phyloP scores from a whole-genome alignment of 2,797 vertebrate genomes.

The Gobionotothen gibberifrons region DNA sequence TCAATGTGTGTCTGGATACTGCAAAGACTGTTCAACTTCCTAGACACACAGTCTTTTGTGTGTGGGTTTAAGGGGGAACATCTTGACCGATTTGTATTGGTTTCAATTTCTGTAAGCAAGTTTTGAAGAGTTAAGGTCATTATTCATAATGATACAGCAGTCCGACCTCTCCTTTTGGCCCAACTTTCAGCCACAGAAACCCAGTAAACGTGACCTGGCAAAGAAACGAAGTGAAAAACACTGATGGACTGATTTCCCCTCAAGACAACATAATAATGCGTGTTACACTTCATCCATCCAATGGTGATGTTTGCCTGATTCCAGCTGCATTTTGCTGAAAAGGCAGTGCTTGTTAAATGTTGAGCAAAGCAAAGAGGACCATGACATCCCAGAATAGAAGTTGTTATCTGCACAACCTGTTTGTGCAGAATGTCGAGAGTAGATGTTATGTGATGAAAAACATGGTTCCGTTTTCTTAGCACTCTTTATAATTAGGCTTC shows the following conservation, averaged over 20 bases:
- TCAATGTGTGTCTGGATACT: constrained; percentile 65
- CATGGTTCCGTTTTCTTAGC: constrained; percentile 70
- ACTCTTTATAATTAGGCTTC: constrained; percentile 67
- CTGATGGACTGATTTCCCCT: constrained; percentile 42
- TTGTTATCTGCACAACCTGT: constrained; percentile 72
- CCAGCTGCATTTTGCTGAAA: constrained; percentile 24
- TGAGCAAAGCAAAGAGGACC: constrained; percentile 12
- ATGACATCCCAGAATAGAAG: constrained; percentile 61
- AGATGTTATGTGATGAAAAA: constrained; percentile 73
- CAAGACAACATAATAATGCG: constrained; percentile 51
- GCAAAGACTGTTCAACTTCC: constrained; percentile 49
- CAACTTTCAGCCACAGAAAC: constrained; percentile 63
- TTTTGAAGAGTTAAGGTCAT: constrained; percentile 60
- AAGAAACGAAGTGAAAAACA: constrained; percentile 31
- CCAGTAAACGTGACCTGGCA: constrained; percentile 71
- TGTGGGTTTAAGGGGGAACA: constrained; percentile 47
- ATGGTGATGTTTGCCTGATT: constrained; percentile 25
- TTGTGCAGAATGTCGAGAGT: constrained; percentile 80
- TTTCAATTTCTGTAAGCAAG: constrained; percentile 69
- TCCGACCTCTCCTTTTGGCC: constrained; percentile 59
- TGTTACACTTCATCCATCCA: constrained; percentile 40
- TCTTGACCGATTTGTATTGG: constrained; percentile 57
- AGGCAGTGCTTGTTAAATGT: constrained; percentile 17
- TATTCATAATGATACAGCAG: constrained; percentile 69
- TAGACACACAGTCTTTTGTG: constrained; percentile 48